Percentiles rank a stretch among this genome's conserved stretches.
Conservation (phyloP, 30 jellyfish, hydroid and myxozoan species). For the Sanderia malayensis region DNA sequence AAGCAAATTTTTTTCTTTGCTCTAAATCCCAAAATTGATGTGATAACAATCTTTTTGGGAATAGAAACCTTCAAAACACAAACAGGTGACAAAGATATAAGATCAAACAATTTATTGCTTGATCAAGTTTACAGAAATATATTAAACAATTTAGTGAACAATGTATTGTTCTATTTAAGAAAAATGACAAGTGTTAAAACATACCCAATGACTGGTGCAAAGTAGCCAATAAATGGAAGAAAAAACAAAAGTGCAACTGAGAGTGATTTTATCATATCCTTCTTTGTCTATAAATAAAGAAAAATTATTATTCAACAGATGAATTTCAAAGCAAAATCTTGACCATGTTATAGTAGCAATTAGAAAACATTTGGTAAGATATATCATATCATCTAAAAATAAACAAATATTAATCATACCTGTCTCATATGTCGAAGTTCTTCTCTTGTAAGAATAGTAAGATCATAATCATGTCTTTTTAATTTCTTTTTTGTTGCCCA, state of each 20-base stretch:
- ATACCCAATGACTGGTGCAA: slow-evolving; percentile 93
- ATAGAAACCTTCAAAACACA: slow-evolving; percentile 54
- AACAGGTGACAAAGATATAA: too few relatives aligned
- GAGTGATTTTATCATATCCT: slow-evolving; percentile 79
- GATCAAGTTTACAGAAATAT: too few relatives aligned
- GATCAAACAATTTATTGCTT: too few relatives aligned
- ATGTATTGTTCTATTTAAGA: too few relatives aligned
- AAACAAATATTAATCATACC: slow-evolving; percentile 38
- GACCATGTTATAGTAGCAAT: too few relatives aligned
- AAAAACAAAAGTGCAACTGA: slow-evolving; percentile 77
- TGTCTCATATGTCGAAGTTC: slow-evolving; percentile 83
- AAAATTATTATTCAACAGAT: background rate
- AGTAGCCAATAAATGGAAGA: slow-evolving; percentile 83
- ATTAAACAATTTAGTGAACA: too few relatives aligned
- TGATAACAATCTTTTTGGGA: slow-evolving; percentile 73
- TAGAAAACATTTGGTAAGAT: too few relatives aligned
- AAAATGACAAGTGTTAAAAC: too few relatives aligned
- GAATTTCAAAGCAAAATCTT: too few relatives aligned
- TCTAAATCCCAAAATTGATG: slow-evolving; percentile 94
- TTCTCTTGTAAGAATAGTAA: slow-evolving; percentile 58
- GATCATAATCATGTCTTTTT: slow-evolving; percentile 60
- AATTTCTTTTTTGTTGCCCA: slow-evolving; percentile 70
- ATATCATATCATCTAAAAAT: too few relatives aligned
- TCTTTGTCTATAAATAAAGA: slow-evolving; percentile 64
- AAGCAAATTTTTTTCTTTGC: slow-evolving; percentile 76